Percentiles rank a stretch among this genome's conserved stretches.
phyloP scores from a whole-genome alignment of 2,797 vertebrate genomes.

The Limnodromus scolopaceus region DNA sequence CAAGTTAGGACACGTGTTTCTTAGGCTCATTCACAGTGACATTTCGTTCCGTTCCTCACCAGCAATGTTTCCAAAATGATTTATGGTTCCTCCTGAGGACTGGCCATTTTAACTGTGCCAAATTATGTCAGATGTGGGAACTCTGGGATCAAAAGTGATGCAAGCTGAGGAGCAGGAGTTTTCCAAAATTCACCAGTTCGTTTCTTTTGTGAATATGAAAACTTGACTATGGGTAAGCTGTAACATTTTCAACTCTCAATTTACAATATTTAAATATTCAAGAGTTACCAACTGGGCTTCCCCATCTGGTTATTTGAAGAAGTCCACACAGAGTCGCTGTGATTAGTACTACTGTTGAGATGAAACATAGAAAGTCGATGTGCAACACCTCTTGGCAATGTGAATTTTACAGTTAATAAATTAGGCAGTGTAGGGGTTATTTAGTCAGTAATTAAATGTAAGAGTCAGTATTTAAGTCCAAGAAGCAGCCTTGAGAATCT shows the following conservation, averaged over 20 bases:
- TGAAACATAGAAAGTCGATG: background rate
- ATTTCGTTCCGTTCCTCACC: background rate
- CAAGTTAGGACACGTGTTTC: background rate
- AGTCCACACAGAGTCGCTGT: background rate
- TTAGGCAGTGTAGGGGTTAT: constrained; percentile 1
- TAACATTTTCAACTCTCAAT: background rate
- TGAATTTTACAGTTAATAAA: constrained; percentile 48
- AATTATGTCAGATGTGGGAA: background rate
- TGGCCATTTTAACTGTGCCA: background rate
- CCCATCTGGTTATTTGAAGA: background rate
- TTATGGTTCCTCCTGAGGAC: background rate
- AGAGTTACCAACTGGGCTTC: background rate
- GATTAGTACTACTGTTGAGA: background rate
- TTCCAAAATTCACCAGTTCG: background rate
- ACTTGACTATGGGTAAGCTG: background rate
- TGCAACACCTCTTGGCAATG: background rate
- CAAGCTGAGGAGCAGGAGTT: background rate
- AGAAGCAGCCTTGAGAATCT: constrained; percentile 49
- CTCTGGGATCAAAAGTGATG: background rate
- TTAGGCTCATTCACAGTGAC: background rate
- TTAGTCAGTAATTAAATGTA: constrained; percentile 50
- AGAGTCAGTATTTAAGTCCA: constrained; percentile 58
- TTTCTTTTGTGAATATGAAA: background rate
- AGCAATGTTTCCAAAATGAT: background rate
- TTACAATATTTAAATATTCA: background rate